These are phyloP conservation scores for Temnopleurus reevesii DNA, from an alignment of 53 echinoderm and acorn worm species.

Conservation along the genomic window DNA sequence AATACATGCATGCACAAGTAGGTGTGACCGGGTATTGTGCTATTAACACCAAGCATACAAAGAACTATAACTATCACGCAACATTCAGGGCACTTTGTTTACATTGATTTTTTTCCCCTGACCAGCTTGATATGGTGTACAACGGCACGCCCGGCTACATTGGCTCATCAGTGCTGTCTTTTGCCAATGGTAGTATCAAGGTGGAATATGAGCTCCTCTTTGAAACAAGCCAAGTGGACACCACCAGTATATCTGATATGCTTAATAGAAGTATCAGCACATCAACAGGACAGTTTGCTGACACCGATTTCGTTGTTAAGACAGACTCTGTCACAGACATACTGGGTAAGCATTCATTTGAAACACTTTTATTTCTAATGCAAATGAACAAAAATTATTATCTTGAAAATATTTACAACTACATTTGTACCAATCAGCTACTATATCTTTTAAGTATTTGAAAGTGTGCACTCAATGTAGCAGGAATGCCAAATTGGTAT, in stretches of 20 bases:
- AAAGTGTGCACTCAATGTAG: too few relatives aligned
- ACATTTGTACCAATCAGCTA: too few relatives aligned
- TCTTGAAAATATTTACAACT: too few relatives aligned
- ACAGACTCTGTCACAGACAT: slow-evolving; percentile 43
- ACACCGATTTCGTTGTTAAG: slow-evolving; percentile 51
- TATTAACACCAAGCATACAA: too few relatives aligned
- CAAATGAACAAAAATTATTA: too few relatives aligned
- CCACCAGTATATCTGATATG: background rate
- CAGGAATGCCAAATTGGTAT: too few relatives aligned
- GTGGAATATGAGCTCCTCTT: slow-evolving; percentile 62
- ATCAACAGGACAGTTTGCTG: slow-evolving; percentile 41
- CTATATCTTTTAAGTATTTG: too few relatives aligned
- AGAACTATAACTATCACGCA: too few relatives aligned
- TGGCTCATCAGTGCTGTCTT: slow-evolving; percentile 21
- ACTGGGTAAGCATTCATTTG: slow-evolving; percentile 58
- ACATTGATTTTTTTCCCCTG: background rate
- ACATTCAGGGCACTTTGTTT: too few relatives aligned
- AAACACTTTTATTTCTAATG: too few relatives aligned
- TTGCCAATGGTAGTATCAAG: slow-evolving; percentile 74
- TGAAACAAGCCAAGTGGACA: background rate
- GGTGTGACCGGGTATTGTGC: too few relatives aligned
- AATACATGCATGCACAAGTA: too few relatives aligned
- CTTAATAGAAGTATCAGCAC: slow-evolving; percentile 50
- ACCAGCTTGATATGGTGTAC: slow-evolving; percentile 64
- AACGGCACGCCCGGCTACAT: slow-evolving; percentile 50